Base-by-base conservation (phyloP, 2,113 vertebrate species). In the Myxocyprinus asiaticus region DNA sequence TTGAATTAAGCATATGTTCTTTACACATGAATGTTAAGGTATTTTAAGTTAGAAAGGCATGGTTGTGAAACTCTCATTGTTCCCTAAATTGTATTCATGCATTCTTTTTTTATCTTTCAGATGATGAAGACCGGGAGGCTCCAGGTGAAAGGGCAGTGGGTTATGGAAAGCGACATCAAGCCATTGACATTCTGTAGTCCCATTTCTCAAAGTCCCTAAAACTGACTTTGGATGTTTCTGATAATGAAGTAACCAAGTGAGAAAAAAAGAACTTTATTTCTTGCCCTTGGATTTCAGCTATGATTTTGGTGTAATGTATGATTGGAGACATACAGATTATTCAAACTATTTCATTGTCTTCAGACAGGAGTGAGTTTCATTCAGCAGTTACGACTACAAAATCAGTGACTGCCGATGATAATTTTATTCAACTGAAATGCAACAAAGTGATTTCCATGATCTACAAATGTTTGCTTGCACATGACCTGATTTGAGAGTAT, bases 91-190 rank as follows among this genome's bases (percentile, higher is more conserved):
- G 33, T 48, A 43, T 9, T 48, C 22, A 59, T 12, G 17, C 12
- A n/a, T 47, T 48, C 63, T 79, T 77, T 5, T 67, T 63, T 81
- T 80, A 66, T 65, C 47, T 90, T 90, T 77, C 90, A 99, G 97
- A 98, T 86, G 98, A 99, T 9, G 98, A 98, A 17, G 97, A 98
- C 70, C 91, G 94, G 68, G 98, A 99, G 0, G 93, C 95, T 66
- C 98, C 96, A 43, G 96, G 94, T 9, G 97, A 96, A 65, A 91
- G 94, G 6, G 94, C 90, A 33, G 88, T 89, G n/a, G 95, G 96
- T 79, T 98, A 98, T 12, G 89, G 95, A 82, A 98, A 99, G 85
- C 92, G 94, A 68, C 96, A 83, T 89, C 96, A 91, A 88, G 85
- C 94, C 82, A 92, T 90, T 6, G 94, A 97, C 51, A 94, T 95